phyloP scores from a whole-genome alignment of 35 echinoderm and acorn worm genomes.

The Amphiura filiformis region DNA sequence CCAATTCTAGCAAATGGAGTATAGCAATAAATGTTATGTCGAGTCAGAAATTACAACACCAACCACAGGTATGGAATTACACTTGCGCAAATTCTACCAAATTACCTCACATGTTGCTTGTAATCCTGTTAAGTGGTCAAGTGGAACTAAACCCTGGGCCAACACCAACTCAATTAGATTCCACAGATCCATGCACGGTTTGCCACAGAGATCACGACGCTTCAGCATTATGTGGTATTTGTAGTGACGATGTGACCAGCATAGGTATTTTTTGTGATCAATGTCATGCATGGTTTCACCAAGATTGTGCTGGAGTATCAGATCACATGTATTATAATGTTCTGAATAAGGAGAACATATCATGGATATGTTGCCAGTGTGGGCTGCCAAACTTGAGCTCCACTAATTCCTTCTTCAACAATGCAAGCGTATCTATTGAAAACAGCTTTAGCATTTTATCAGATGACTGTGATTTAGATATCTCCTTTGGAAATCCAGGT shows the following conservation, averaged over 20 bases:
- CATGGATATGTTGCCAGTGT: slow-evolving; percentile 43
- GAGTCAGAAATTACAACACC: too few relatives aligned
- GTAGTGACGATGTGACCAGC: slow-evolving; percentile 20
- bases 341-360: not conserved
- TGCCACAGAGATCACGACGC: not conserved
- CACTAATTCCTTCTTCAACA: not conserved
- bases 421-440: not conserved
- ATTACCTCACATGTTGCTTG: not conserved
- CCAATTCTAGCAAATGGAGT: too few relatives aligned
- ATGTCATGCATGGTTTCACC: slow-evolving; percentile 49
- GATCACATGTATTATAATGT: not conserved
- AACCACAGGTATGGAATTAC: too few relatives aligned
- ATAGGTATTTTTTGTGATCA: slow-evolving; percentile 45
- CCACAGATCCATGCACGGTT: not conserved
- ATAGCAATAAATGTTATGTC: too few relatives aligned
- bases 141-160: slow-evolving; percentile 48
- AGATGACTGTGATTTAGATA: not conserved
- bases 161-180: not conserved
- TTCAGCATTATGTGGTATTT: slow-evolving; percentile 32
- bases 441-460: slow-evolving; percentile 1
- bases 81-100: too few relatives aligned
- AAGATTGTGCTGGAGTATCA: slow-evolving; percentile 30
- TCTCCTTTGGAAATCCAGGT: not conserved
- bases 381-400: slow-evolving; percentile 22
- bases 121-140: slow-evolving; percentile 36